phyloP scores from a whole-genome alignment of 1,140 invertebrate genomes.

The Euwallacea fornicatus region DNA sequence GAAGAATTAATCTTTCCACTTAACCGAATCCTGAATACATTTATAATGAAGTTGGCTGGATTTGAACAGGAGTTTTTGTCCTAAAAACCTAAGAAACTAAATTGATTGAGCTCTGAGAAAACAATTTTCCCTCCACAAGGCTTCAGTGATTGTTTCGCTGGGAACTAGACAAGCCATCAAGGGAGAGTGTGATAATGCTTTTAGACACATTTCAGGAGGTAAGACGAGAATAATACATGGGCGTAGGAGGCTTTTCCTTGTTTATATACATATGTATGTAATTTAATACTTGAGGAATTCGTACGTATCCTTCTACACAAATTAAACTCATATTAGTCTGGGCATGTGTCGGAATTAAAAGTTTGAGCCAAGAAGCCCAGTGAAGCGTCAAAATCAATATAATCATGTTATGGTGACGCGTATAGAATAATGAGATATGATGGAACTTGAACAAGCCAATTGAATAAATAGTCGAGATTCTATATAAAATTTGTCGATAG shows the following conservation, averaged over 20 bases:
- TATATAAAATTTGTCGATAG: too few relatives aligned
- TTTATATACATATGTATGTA: too few relatives aligned
- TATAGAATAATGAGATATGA: too few relatives aligned
- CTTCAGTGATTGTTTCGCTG: slow-evolving; percentile 2
- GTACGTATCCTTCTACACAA: too few relatives aligned
- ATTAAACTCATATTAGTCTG: too few relatives aligned
- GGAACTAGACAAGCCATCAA: slow-evolving; percentile 6
- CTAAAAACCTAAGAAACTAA: not conserved
- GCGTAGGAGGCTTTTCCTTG: not conserved
- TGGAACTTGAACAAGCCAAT: too few relatives aligned
- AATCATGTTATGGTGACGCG: too few relatives aligned
- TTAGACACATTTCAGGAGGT: slow-evolving; percentile 8
- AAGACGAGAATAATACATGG: not conserved
- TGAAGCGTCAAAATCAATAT: too few relatives aligned
- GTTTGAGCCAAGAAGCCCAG: too few relatives aligned
- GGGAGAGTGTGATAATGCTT: slow-evolving; percentile 9
- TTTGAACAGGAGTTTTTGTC: not conserved
- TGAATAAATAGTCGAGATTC: too few relatives aligned
- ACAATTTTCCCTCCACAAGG: not conserved
- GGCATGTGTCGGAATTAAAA: too few relatives aligned
- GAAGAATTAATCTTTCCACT: slow-evolving; percentile 5
- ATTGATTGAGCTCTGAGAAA: slow-evolving; percentile 9
- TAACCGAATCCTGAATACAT: not conserved
- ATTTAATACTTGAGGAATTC: too few relatives aligned
- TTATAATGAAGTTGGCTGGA: slow-evolving; percentile 1